Conservation (phyloP, 2,888 invertebrate species). For the Ditula angustiorana region DNA sequence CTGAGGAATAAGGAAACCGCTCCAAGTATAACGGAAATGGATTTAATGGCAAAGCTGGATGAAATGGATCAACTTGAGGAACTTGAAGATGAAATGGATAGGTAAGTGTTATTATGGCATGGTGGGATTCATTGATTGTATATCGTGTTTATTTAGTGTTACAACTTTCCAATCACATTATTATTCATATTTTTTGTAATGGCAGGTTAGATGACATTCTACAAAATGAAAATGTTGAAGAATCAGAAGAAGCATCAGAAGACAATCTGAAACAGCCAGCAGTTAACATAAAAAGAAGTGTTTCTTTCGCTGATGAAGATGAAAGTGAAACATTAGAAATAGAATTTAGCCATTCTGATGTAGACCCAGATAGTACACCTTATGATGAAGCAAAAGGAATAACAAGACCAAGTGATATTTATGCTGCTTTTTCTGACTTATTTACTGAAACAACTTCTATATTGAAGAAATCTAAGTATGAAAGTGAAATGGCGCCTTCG, state of each 20-base stretch:
- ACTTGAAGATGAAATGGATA: slow-evolving; percentile 85
- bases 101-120: slow-evolving; percentile 60
- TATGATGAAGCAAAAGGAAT: slow-evolving; percentile 66
- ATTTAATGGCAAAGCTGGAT: slow-evolving; percentile 79
- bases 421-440: slow-evolving; percentile 60
- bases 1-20: slow-evolving; percentile 60
- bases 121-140: too few species aligned
- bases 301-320: slow-evolving; percentile 75
- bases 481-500: slow-evolving; percentile 29
- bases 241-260: slow-evolving; percentile 45
- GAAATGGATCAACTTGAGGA: slow-evolving; percentile 83
- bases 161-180: too few species aligned
- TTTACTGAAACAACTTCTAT: slow-evolving; percentile 68
- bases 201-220: slow-evolving; percentile 67
- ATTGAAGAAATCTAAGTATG: slow-evolving; percentile 72
- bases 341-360: slow-evolving; percentile 67
- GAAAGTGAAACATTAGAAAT: slow-evolving; percentile 69
- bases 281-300: slow-evolving; percentile 57
- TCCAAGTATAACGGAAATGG: slow-evolving; percentile 64
- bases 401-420: slow-evolving; percentile 76
- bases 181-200: slow-evolving; percentile 42
- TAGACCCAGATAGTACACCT: slow-evolving; percentile 51
- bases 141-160: too few species aligned
- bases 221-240: slow-evolving; percentile 56
- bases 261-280: slow-evolving; percentile 40